Evolutionary conservation across 2,113 vertebrate genomes (phyloP).

Genomic region (Colaptes auratus): DNA sequence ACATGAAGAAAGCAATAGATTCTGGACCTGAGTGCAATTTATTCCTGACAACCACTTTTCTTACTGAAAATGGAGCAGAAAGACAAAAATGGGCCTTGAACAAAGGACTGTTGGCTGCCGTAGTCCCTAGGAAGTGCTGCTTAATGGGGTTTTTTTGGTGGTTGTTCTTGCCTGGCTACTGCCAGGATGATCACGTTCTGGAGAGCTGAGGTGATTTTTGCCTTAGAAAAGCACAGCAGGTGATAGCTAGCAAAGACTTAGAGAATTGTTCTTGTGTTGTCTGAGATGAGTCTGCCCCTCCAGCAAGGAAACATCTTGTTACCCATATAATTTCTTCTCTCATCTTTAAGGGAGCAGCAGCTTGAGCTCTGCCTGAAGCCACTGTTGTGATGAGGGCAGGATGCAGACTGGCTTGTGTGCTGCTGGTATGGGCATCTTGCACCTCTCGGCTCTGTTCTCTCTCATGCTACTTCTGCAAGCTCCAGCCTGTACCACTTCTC

Average conservation of each 20-base stretch:
- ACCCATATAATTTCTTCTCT: neutral
- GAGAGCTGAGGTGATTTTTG: conserved; percentile 43
- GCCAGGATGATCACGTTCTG: conserved; percentile 33
- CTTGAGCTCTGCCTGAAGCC: neutral
- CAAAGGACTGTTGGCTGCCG: conserved; percentile 2
- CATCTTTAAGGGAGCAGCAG: neutral
- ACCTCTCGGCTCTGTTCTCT: rapidly evolving
- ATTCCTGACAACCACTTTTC: conserved; percentile 22
- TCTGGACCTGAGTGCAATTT: conserved; percentile 3
- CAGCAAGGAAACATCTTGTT: neutral
- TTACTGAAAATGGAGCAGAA: conserved; percentile 31
- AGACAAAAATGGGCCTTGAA: conserved; percentile 20
- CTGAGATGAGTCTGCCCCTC: neutral
- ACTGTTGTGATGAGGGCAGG: neutral
- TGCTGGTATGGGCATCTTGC: rapidly evolving
- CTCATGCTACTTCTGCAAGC: neutral
- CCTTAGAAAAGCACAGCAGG: conserved; percentile 15
- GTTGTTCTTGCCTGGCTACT: conserved; percentile 29
- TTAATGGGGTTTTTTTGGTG: neutral
- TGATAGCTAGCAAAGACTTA: neutral
- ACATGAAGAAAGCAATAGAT: neutral
- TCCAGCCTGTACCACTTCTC: neutral
- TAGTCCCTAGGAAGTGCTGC: neutral
- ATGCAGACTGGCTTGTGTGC: neutral
- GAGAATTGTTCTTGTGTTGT: neutral